Base-by-base conservation (phyloP, 1,140 invertebrate genomes). In the Pinna nobilis region DNA sequence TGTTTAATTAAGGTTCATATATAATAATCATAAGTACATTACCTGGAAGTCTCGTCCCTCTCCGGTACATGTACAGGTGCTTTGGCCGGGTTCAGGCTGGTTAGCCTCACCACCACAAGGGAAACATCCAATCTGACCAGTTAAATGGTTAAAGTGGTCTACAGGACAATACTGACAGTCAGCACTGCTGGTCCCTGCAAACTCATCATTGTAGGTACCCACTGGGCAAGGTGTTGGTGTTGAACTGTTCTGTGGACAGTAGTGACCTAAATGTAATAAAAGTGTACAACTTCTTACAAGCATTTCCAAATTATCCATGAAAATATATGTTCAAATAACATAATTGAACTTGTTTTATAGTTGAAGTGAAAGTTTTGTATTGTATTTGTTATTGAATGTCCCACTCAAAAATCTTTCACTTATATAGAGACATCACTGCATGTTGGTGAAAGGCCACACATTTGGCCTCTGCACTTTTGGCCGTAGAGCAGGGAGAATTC, bases 41-140 rank as follows among this genome's bases (percentile, higher is more conserved):
- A 86, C 86, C 84, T 88, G 86, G 77, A 87, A 88, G 61, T 87
- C 84, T 49, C 85, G 59, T 0, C 86, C 86, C 55, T 77, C 74
- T 37, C 84, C 85, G 7, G 61, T 77, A 76, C 86, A 88, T 15
- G 51, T 23, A 77, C 86, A 88, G 13, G 81, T 79, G 15, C 77
- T 55, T 32, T 82, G 77, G 18, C 86, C 86, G 18, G 44, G 68
- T 2, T 47, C 44, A 3, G 80, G 65, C 72, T 87, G 85, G 2
- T 51, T 49, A 3, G 85, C 85, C 50, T 84, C 74, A 25, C 81
- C 78, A 3, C 86, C 86, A 78, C 86, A 88, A 20, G 39, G 49
- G 65, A 79, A 86, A 70, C 86, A 88, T 20, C 77, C 80, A 11
- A 69, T 78, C 69, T 87, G 85, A 18, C 81, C 86, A 23, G 73